A percentile compares a stretch with the other conserved stretches of the same genome.
These are phyloP conservation scores for Garra rufa DNA, from an alignment of 2,113 vertebrate species.

Conservation along the genomic window DNA sequence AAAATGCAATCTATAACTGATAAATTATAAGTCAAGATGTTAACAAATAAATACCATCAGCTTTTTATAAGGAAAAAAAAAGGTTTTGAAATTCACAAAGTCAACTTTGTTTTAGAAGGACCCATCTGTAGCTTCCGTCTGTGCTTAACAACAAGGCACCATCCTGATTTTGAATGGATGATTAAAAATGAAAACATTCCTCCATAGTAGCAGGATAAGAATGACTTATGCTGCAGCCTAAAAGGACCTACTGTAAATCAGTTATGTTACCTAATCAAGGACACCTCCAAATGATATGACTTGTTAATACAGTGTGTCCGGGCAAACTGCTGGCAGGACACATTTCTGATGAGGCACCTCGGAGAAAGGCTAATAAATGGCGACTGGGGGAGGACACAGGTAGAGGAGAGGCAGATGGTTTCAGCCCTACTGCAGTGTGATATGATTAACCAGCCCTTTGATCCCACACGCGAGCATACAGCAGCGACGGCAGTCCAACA, in stretches of 20 bases:
- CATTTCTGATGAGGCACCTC: constrained; percentile 18
- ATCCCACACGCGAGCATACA: constrained; percentile 39
- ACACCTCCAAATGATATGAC: constrained; percentile 12
- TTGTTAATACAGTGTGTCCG: background rate
- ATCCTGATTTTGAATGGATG: background rate
- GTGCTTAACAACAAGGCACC: background rate
- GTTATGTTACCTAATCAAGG: constrained; percentile 19
- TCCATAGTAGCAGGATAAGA: background rate
- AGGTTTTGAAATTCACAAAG: background rate
- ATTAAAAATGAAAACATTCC: background rate
- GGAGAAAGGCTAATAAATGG: constrained; percentile 35
- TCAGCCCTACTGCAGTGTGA: constrained; percentile 44
- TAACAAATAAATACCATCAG: background rate
- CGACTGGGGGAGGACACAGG: constrained; percentile 46
- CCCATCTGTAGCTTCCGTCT: background rate
- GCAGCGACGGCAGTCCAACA: constrained; percentile 36
- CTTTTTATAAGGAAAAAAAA: background rate
- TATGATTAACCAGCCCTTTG: constrained; percentile 59
- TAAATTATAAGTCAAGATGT: too few relatives aligned
- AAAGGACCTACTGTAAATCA: background rate
- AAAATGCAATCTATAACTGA: too few relatives aligned
- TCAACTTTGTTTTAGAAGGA: background rate
- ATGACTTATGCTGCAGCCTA: background rate
- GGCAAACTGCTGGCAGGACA: constrained; percentile 31
- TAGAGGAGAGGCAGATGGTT: constrained; percentile 56